Percentiles rank a stretch among this genome's conserved stretches.
phyloP scores from a whole-genome alignment of 2,113 vertebrate species.

The Muntiacus muntjak region DNA sequence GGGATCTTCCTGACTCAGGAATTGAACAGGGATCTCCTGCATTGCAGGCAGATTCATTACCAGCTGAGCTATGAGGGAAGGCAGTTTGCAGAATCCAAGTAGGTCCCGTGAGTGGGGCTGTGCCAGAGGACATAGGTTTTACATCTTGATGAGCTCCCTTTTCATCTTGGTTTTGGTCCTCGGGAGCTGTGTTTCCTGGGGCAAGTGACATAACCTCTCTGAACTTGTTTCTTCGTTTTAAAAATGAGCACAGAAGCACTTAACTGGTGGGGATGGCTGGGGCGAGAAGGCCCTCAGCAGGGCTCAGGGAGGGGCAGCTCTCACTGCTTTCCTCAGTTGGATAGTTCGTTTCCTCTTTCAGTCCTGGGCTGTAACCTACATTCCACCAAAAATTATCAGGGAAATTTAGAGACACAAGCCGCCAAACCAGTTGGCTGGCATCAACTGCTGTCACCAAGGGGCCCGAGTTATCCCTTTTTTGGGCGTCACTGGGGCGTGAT shows the following conservation, averaged over 20 bases:
- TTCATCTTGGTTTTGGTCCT: not conserved
- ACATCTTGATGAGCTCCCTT: not conserved
- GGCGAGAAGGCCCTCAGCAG: not conserved
- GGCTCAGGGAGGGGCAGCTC: not conserved
- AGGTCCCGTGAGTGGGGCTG: not conserved
- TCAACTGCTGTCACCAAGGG: constrained; percentile 38
- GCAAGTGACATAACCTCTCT: not conserved
- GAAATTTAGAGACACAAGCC: not conserved
- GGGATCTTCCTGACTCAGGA: not conserved
- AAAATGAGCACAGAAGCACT: not conserved
- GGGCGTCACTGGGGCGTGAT: constrained; percentile 60
- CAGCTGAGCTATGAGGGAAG: not conserved
- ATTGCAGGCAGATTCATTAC: not conserved
- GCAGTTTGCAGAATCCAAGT: not conserved
- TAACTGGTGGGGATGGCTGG: not conserved
- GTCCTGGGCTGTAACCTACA: not conserved
- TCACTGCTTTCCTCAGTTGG: fast-evolving
- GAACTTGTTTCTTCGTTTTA: not conserved
- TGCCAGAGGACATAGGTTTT: fast-evolving
- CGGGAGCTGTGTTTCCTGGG: not conserved
- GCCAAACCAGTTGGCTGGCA: constrained; percentile 8
- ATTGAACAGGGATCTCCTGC: not conserved
- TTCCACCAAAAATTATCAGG: not conserved
- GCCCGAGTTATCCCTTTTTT: constrained; percentile 16
- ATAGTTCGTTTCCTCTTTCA: not conserved